Percentiles rank a stretch among this genome's conserved stretches.
Conservation (phyloP, 1,140 invertebrate genomes). For the Maniola jurtina region DNA sequence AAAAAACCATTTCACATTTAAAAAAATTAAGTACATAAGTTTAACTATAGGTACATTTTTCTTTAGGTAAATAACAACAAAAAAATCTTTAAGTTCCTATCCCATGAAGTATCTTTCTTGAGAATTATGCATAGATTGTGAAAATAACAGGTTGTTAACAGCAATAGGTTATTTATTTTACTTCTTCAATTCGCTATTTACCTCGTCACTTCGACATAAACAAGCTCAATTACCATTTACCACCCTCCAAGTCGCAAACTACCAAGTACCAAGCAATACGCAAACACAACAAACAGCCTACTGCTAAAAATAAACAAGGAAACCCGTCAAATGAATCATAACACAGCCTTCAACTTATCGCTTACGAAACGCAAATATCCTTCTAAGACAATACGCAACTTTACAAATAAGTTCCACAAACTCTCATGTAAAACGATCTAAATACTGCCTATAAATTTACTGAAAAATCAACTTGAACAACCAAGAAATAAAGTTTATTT, state of each 20-base stretch:
- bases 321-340: constrained; percentile 43
- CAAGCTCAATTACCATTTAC: constrained; percentile 6
- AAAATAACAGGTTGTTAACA: neutral
- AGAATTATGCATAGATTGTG: no score
- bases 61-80: no score
- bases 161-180: neutral
- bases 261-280: no score
- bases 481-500: constrained; percentile 24
- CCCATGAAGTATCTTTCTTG: no score
- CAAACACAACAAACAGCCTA: constrained; percentile 50
- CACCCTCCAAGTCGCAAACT: constrained; percentile 32
- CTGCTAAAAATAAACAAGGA: constrained; percentile 57
- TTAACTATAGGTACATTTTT: no score
- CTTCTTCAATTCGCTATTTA: neutral
- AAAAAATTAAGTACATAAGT: no score
- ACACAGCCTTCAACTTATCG: constrained; percentile 56
- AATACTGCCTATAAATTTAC: neutral
- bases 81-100: no score
- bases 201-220: constrained; percentile 2
- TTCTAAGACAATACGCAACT: constrained; percentile 65
- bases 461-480: constrained; percentile 24
- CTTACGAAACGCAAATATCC: constrained; percentile 63
- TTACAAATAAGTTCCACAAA: constrained; percentile 65
- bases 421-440: constrained; percentile 40
- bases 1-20: no score